Conservation (phyloP, 2,113 vertebrate genomes). For the Callopanchax toddi region DNA sequence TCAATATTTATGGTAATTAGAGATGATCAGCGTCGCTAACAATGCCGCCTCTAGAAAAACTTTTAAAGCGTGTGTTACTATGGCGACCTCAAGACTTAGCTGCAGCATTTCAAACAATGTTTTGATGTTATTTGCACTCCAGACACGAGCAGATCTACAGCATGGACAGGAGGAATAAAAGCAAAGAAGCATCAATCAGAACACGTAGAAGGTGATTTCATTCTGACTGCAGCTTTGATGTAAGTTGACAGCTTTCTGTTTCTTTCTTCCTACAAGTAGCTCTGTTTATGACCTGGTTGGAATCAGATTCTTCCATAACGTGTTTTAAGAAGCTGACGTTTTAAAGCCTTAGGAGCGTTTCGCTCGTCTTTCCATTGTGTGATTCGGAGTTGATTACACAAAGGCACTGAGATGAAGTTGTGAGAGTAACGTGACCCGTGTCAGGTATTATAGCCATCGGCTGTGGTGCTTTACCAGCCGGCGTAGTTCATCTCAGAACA, state of each 20-base stretch:
- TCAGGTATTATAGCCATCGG: slow-evolving; percentile 50
- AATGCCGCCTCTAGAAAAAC: not conserved
- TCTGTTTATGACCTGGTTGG: slow-evolving; percentile 5
- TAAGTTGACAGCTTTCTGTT: not conserved
- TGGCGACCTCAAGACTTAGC: not conserved
- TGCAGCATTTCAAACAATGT: not conserved
- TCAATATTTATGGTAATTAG: not conserved
- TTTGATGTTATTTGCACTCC: not conserved
- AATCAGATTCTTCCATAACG: slow-evolving; percentile 33
- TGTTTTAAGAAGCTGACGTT: slow-evolving; percentile 30
- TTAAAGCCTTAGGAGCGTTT: slow-evolving; percentile 39
- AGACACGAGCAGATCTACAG: not conserved
- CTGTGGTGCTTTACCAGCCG: slow-evolving; percentile 38
- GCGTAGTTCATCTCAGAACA: slow-evolving; percentile 65
- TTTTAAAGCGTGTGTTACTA: not conserved
- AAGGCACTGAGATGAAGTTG: slow-evolving; percentile 54
- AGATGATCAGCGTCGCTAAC: not conserved
- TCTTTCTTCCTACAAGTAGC: not conserved
- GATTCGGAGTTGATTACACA: slow-evolving; percentile 44
- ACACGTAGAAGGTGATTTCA: not conserved
- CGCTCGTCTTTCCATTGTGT: slow-evolving; percentile 56
- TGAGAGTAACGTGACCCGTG: slow-evolving; percentile 57
- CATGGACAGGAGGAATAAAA: not conserved
- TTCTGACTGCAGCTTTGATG: slow-evolving; percentile 8
- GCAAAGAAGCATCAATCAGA: not conserved